Evolutionary conservation across 1,140 invertebrate species (phyloP).

Genomic region (Chelonus insularis): DNA sequence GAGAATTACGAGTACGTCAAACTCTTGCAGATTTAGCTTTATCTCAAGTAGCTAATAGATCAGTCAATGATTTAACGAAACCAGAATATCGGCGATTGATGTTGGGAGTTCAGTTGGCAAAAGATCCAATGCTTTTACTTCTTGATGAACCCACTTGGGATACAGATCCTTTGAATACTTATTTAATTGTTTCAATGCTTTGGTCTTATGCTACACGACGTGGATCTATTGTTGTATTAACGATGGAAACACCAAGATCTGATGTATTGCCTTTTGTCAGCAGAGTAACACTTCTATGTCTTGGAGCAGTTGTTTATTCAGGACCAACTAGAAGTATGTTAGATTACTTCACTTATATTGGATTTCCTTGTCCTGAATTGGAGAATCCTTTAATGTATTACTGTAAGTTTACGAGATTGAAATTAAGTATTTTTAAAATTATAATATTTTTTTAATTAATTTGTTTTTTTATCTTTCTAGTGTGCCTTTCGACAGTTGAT

Average conservation of each 20-base stretch:
- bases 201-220: conserved; percentile 91
- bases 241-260: conserved; percentile 90
- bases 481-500: conserved; percentile 91
- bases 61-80: conserved; percentile 75
- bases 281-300: conserved; percentile 75
- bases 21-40: conserved; percentile 87
- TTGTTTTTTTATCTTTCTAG: too few relatives aligned
- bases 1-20: conserved; percentile 67
- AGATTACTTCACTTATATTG: conserved; percentile 88
- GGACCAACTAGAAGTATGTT: conserved; percentile 86
- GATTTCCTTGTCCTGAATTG: conserved; percentile 89
- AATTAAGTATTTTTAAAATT: neutral
- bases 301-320: conserved; percentile 89
- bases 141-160: conserved; percentile 90
- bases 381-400: conserved; percentile 95
- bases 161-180: conserved; percentile 88
- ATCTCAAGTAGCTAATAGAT: conserved; percentile 81
- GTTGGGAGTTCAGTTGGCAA: conserved; percentile 84
- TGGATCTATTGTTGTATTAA: conserved; percentile 83
- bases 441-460: neutral
- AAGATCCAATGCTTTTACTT: conserved; percentile 82
- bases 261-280: conserved; percentile 92
- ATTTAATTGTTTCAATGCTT: conserved; percentile 88
- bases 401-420: conserved; percentile 68
- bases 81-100: conserved; percentile 84